Evolutionary conservation across 1,140 invertebrate genomes (phyloP).

Genomic region (Zaprionus vittiger): DNA sequence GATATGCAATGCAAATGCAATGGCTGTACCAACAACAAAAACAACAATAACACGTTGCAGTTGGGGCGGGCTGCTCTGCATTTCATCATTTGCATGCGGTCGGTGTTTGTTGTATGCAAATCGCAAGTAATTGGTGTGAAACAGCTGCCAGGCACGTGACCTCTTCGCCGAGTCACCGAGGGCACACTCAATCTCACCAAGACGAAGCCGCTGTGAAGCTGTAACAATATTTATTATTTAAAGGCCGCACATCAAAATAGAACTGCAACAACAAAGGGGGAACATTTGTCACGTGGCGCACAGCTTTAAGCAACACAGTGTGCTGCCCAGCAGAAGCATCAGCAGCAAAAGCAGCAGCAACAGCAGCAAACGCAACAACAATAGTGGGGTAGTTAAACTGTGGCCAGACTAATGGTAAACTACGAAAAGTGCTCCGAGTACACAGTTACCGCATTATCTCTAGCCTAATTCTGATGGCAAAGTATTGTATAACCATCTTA

Average conservation of each 20-base stretch:
- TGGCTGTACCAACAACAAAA: not conserved
- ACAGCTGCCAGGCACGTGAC: slow-evolving; percentile 72
- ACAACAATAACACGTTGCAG: not conserved
- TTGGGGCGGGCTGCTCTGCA: slow-evolving; percentile 52
- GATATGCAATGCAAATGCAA: slow-evolving; percentile 66
- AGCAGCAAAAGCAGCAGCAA: not conserved
- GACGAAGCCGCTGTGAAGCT: slow-evolving; percentile 11
- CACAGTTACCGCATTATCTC: slow-evolving; percentile 71
- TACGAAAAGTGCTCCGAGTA: slow-evolving; percentile 32
- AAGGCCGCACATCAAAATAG: slow-evolving; percentile 49
- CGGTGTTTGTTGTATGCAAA: slow-evolving; percentile 70
- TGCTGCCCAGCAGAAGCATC: slow-evolving; percentile 4
- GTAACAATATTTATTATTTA: slow-evolving; percentile 70
- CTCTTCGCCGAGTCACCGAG: slow-evolving; percentile 20
- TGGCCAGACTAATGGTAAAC: slow-evolving; percentile 50
- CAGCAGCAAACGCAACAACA: slow-evolving; percentile 15
- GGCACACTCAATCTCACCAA: slow-evolving; percentile 13
- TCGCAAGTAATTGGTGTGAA: slow-evolving; percentile 81
- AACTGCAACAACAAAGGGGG: slow-evolving; percentile 2
- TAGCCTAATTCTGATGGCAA: slow-evolving; percentile 48
- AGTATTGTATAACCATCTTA: slow-evolving; percentile 35
- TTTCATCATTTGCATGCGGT: slow-evolving; percentile 78
- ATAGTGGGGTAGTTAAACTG: slow-evolving; percentile 13
- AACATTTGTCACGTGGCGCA: slow-evolving; percentile 58
- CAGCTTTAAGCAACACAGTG: slow-evolving; percentile 53